phyloP scores from a whole-genome alignment of 2,113 vertebrate species.

The Hipposideros armiger region DNA sequence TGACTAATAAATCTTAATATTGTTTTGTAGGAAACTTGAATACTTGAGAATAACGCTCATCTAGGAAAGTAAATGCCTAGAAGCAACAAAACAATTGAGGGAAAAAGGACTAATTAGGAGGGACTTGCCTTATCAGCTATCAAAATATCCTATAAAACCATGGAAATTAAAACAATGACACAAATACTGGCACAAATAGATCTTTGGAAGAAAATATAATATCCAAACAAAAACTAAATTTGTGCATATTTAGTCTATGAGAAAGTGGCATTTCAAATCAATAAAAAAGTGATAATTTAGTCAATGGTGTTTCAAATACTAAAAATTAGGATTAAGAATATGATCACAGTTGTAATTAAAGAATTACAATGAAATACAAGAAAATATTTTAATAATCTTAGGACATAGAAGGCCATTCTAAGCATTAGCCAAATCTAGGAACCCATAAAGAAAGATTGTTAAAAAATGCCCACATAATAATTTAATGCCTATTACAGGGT shows the following conservation, averaged over 20 bases:
- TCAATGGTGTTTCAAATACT: conserved; percentile 30
- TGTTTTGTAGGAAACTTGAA: conserved; percentile 24
- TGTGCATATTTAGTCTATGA: background rate
- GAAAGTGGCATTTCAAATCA: conserved; percentile 2
- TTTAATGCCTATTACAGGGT: background rate
- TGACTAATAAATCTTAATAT: background rate
- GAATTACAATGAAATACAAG: background rate
- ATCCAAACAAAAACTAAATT: conserved; percentile 2
- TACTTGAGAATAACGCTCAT: background rate
- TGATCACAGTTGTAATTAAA: background rate
- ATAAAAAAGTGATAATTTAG: background rate
- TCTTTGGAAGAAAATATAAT: conserved; percentile 17
- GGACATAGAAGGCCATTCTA: background rate
- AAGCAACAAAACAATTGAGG: background rate
- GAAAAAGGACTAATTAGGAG: background rate
- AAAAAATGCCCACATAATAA: background rate
- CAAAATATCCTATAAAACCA: background rate
- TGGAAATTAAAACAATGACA: background rate
- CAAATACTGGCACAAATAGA: background rate
- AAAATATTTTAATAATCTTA: background rate
- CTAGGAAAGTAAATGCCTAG: background rate
- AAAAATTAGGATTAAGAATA: conserved; percentile 28
- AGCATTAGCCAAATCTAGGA: background rate
- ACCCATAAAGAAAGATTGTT: background rate
- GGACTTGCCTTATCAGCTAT: background rate